phyloP scores from a whole-genome alignment of 30 jellyfish, hydroid and myxozoan species.

The Nemopilema nomurai region DNA sequence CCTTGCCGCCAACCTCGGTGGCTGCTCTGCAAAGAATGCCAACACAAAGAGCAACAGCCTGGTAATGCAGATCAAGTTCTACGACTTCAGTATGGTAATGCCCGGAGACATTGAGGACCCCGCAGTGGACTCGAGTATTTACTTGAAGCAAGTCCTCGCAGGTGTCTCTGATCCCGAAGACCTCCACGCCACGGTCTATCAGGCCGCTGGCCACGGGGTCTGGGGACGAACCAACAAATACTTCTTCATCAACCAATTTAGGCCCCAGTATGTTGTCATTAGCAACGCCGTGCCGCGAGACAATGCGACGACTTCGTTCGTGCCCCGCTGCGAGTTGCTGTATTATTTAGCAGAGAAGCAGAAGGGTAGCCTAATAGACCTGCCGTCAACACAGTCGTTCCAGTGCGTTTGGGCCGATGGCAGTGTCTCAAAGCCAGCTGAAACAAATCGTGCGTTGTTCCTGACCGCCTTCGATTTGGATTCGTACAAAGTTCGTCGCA shows the following conservation, averaged over 20 bases:
- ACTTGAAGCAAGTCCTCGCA: constrained; percentile 29
- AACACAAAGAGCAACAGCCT: constrained; percentile 54
- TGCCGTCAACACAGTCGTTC: constrained; percentile 62
- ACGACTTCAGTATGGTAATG: constrained; percentile 59
- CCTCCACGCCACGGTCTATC: constrained; percentile 64
- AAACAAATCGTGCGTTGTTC: constrained; percentile 55
- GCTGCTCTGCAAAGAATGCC: constrained; percentile 48
- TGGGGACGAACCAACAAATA: constrained; percentile 74
- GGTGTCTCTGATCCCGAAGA: constrained; percentile 48
- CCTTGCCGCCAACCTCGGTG: constrained; percentile 74
- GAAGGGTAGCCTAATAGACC: constrained; percentile 35
- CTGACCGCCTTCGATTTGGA: constrained; percentile 58
- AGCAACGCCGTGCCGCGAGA: constrained; percentile 64
- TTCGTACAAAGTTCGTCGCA: constrained; percentile 55
- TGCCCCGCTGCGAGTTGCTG: constrained; percentile 69
- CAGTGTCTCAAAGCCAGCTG: constrained; percentile 5
- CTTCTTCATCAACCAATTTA: constrained; percentile 45
- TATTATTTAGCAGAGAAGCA: constrained; percentile 49
- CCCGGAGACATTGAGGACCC: constrained; percentile 81
- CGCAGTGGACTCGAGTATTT: constrained; percentile 5
- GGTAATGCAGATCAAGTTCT: constrained; percentile 48
- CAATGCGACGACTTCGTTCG: constrained; percentile 11
- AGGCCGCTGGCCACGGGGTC: constrained; percentile 62
- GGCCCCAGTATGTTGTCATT: constrained; percentile 63
- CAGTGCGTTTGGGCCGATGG: constrained; percentile 71